A percentile compares a stretch with the other conserved stretches of the same genome.
These are phyloP conservation scores for Setophaga coronata DNA, from an alignment of 2,113 vertebrate species.

Conservation along the genomic window DNA sequence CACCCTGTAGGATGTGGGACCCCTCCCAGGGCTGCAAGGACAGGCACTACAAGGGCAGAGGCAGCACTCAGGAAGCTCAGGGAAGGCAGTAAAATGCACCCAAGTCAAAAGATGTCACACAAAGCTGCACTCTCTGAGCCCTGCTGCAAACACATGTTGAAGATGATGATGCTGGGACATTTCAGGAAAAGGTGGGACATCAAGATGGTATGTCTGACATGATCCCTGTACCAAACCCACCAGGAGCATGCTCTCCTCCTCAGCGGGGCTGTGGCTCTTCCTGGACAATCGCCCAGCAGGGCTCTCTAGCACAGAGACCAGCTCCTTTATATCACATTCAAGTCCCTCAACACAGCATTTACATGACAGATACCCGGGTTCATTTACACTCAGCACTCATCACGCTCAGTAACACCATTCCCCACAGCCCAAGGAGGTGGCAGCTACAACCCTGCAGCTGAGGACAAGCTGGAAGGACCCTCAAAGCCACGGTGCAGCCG, in stretches of 20 bases:
- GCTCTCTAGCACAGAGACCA: not conserved
- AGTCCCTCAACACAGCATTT: not conserved
- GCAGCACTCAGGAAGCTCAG: not conserved
- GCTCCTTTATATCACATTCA: not conserved
- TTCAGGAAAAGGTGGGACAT: not conserved
- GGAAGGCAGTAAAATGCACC: not conserved
- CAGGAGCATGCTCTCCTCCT: not conserved
- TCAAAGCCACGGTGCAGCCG: rapidly evolving
- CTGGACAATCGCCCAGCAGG: not conserved
- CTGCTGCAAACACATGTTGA: not conserved
- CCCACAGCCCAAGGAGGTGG: not conserved
- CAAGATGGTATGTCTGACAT: not conserved
- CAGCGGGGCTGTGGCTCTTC: rapidly evolving
- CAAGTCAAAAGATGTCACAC: not conserved
- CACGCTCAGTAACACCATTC: rapidly evolving
- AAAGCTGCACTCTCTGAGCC: not conserved
- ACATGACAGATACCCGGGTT: not conserved
- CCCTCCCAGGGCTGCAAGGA: not conserved
- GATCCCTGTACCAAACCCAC: not conserved
- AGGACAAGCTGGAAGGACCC: not conserved
- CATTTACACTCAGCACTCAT: not conserved
- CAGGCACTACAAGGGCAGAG: rapidly evolving
- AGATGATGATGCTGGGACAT: rapidly evolving
- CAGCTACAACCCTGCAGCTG: not conserved
- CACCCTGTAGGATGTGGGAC: not conserved